These are phyloP conservation scores for Psammodynastes pulverulentus DNA, from an alignment of 2,113 vertebrate species.

Conservation along the genomic window DNA sequence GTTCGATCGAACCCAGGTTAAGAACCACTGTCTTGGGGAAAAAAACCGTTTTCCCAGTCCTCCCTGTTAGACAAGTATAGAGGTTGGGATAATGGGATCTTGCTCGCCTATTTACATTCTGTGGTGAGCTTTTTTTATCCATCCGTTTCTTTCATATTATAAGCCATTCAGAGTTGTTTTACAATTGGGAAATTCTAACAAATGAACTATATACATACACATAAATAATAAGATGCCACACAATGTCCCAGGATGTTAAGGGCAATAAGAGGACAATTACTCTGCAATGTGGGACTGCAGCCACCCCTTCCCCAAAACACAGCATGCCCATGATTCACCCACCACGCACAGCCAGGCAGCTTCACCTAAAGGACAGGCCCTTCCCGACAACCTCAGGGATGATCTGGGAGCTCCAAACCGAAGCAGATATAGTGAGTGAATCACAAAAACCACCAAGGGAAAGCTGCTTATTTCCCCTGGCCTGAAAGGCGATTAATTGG, in stretches of 20 bases:
- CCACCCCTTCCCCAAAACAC: background rate
- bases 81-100: background rate
- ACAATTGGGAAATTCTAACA: background rate
- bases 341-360: background rate
- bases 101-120: background rate
- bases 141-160: background rate
- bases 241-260: background rate
- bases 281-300: background rate
- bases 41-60: background rate
- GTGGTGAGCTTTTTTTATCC: background rate
- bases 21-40: no score
- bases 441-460: slow-evolving; percentile 11
- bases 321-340: background rate
- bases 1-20: no score
- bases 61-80: background rate
- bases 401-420: background rate
- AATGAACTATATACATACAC: background rate
- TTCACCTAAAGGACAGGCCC: slow-evolving; percentile 39
- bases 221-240: background rate
- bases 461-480: background rate
- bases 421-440: background rate
- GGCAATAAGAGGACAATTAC: background rate
- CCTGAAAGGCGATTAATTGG: background rate
- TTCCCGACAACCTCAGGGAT: slow-evolving; percentile 17
- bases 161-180: background rate